A percentile compares a stretch with the other conserved stretches of the same genome.
phyloP scores from a whole-genome alignment of 2,888 invertebrate species.

The Tinea pellionella region DNA sequence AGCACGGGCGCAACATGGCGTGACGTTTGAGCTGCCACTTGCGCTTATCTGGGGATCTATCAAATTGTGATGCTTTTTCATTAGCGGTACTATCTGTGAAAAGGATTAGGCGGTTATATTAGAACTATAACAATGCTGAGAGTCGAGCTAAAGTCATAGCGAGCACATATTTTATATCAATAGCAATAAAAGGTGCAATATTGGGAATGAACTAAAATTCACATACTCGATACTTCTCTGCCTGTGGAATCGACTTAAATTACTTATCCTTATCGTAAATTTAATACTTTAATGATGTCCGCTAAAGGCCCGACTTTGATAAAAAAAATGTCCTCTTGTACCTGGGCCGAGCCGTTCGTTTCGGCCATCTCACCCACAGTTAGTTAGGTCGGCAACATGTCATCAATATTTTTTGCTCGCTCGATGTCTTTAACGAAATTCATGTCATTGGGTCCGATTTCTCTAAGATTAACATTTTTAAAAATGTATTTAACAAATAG shows the following conservation, averaged over 20 bases:
- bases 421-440: slow-evolving; percentile 66
- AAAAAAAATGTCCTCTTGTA: slow-evolving; percentile 34
- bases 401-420: slow-evolving; percentile 60
- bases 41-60: slow-evolving; percentile 37
- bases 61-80: slow-evolving; percentile 40
- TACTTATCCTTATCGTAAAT: slow-evolving; percentile 47
- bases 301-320: slow-evolving; percentile 41
- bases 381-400: slow-evolving; percentile 49
- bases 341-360: slow-evolving; percentile 38
- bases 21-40: slow-evolving; percentile 26
- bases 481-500: slow-evolving; percentile 66
- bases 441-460: slow-evolving; percentile 66
- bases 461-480: slow-evolving; percentile 63
- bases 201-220: neutral
- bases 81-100: slow-evolving; percentile 29
- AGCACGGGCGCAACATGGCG: slow-evolving; percentile 30
- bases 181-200: neutral
- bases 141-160: slow-evolving; percentile 16
- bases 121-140: slow-evolving; percentile 24
- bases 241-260: neutral
- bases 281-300: slow-evolving; percentile 62
- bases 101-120: slow-evolving; percentile 31
- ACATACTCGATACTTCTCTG: neutral
- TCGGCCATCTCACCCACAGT: slow-evolving; percentile 39
- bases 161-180: neutral